A percentile compares a stretch with the other conserved stretches of the same genome.
These are phyloP conservation scores for Hyppa rectilinea DNA, from an alignment of 2,888 invertebrate species.

Conservation along the genomic window DNA sequence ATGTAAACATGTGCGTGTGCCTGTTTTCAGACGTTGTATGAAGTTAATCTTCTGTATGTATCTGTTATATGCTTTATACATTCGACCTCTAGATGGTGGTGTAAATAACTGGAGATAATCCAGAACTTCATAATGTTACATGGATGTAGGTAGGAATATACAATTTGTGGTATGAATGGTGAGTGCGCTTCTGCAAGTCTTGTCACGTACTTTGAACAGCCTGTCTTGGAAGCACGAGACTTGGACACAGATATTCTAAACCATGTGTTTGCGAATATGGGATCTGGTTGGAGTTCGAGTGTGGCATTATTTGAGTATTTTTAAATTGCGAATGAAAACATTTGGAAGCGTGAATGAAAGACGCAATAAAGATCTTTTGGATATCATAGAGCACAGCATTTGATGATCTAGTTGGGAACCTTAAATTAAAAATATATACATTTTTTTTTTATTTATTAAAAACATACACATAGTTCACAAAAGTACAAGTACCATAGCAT, in stretches of 20 bases:
- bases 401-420: not conserved
- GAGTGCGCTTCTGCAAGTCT: constrained; percentile 22
- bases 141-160: not conserved
- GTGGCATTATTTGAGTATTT: not conserved
- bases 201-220: constrained; percentile 29
- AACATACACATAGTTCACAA: no score
- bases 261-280: not conserved
- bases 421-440: no score
- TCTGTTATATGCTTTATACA: constrained; percentile 60
- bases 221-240: constrained; percentile 21
- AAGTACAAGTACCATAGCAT: no score
- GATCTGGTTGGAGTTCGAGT: not conserved
- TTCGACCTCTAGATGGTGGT: constrained; percentile 28
- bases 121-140: not conserved
- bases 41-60: not conserved
- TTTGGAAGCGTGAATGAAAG: not conserved
- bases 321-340: no score
- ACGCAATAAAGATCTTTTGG: no score
- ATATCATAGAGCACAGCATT: no score
- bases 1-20: not conserved
- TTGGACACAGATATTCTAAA: not conserved
- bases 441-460: no score
- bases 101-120: constrained; percentile 35
- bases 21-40: not conserved
- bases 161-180: constrained; percentile 21